phyloP scores from a whole-genome alignment of 2,888 invertebrate species.

The Tinea pellionella region DNA sequence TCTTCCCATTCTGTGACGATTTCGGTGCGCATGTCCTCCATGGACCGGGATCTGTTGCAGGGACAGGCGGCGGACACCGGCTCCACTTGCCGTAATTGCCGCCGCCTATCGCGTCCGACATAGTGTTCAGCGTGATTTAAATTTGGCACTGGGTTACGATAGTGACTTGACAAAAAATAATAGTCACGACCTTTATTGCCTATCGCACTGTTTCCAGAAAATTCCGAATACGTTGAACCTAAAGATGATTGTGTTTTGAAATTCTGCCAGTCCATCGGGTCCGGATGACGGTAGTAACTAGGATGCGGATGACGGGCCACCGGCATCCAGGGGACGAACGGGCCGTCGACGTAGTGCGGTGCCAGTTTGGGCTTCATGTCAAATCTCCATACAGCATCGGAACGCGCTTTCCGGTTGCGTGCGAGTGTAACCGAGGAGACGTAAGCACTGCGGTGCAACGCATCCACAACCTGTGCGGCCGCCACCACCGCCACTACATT shows the following conservation, averaged over 20 bases:
- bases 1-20: slow-evolving; percentile 74
- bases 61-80: slow-evolving; percentile 62
- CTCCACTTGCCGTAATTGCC: slow-evolving; percentile 30
- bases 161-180: slow-evolving; percentile 77
- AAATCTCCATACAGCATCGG: slow-evolving; percentile 65
- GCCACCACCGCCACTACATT: slow-evolving; percentile 30
- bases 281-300: slow-evolving; percentile 60
- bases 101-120: slow-evolving; percentile 41
- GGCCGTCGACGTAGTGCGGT: slow-evolving; percentile 56
- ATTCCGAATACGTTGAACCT: slow-evolving; percentile 60
- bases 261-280: slow-evolving; percentile 59
- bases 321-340: slow-evolving; percentile 75
- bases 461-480: slow-evolving; percentile 46
- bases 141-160: slow-evolving; percentile 70
- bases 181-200: slow-evolving; percentile 58
- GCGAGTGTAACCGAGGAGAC: slow-evolving; percentile 58
- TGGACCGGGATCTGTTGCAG: slow-evolving; percentile 75
- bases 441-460: slow-evolving; percentile 48
- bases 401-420: slow-evolving; percentile 53
- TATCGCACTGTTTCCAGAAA: slow-evolving; percentile 64
- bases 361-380: slow-evolving; percentile 74
- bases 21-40: slow-evolving; percentile 79
- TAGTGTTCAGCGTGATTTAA: slow-evolving; percentile 47
- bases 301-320: slow-evolving; percentile 67
- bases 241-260: slow-evolving; percentile 55